phyloP scores from a whole-genome alignment of 2,888 invertebrate genomes.

The Ectemnius continuus region DNA sequence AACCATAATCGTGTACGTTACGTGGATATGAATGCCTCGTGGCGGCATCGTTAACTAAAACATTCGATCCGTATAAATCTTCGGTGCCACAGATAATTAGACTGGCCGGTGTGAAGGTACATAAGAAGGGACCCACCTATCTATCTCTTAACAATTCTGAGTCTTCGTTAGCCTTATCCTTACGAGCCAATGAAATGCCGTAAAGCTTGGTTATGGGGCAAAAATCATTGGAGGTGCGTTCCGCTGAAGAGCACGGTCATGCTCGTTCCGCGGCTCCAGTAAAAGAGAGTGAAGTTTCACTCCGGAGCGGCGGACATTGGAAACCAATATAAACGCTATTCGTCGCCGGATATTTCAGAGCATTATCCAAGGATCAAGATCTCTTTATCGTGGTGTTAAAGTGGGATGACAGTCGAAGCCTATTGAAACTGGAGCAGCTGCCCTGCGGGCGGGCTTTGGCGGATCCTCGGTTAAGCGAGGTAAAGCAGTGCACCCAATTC shows the following conservation, averaged over 20 bases:
- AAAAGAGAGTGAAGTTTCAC: neutral
- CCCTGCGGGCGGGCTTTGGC: neutral
- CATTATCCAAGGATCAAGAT: neutral
- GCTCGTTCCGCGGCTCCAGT: neutral
- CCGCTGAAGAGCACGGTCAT: neutral
- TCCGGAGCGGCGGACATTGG: neutral
- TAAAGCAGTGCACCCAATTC: slow-evolving; percentile 28
- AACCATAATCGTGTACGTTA: slow-evolving; percentile 57
- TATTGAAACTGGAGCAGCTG: slow-evolving; percentile 4
- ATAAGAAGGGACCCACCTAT: neutral
- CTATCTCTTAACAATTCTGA: slow-evolving; percentile 7
- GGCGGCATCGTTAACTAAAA: slow-evolving; percentile 26
- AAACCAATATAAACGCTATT: slow-evolving; percentile 1
- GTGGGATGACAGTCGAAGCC: neutral
- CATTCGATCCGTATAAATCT: slow-evolving; percentile 37
- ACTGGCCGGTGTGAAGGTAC: neutral
- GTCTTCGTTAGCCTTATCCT: slow-evolving; percentile 14
- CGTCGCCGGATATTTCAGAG: neutral
- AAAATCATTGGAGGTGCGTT: neutral
- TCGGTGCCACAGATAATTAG: slow-evolving; percentile 19
- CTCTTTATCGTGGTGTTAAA: neutral
- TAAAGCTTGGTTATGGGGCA: neutral
- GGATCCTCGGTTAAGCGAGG: slow-evolving; percentile 4
- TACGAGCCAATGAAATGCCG: slow-evolving; percentile 6
- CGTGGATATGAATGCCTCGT: slow-evolving; percentile 50